Percentiles rank a stretch among this genome's conserved stretches.
Evolutionary conservation across 2,797 vertebrate genomes (phyloP).

Genomic region (Choloepus didactylus): DNA sequence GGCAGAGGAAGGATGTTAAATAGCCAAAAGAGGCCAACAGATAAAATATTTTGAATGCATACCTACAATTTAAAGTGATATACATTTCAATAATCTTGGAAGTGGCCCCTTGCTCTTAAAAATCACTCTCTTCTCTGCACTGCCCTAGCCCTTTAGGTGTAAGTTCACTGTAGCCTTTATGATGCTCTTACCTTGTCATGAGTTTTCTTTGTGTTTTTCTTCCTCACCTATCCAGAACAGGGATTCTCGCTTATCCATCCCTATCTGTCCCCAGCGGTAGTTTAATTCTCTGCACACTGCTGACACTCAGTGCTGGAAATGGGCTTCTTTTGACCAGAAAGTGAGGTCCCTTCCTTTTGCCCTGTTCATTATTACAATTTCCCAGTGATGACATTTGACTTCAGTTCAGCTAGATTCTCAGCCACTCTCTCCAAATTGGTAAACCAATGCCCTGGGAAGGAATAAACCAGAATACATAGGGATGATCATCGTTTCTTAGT

Average conservation of each 20-base stretch:
- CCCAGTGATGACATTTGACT: background rate
- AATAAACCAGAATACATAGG: background rate
- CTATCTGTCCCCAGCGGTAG: background rate
- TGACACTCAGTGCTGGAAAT: background rate
- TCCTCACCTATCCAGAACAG: background rate
- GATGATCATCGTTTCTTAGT: background rate
- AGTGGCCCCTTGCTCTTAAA: background rate
- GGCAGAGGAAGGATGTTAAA: background rate
- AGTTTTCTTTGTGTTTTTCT: background rate
- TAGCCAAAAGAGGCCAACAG: background rate
- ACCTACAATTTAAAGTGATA: background rate
- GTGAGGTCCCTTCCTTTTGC: background rate
- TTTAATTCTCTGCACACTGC: background rate
- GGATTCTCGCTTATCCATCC: background rate
- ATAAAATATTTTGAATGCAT: background rate
- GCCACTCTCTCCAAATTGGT: background rate
- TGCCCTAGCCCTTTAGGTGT: rapidly evolving
- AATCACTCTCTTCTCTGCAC: background rate
- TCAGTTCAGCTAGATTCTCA: background rate
- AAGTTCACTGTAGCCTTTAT: background rate
- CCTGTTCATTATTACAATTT: background rate
- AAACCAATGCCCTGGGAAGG: background rate
- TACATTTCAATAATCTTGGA: background rate
- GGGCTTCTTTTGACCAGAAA: background rate
- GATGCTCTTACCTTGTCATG: background rate